Evolutionary conservation across 2,888 invertebrate genomes (phyloP), one percentile per base, ranked within the genome.

Genomic region (Micoletzkya japonica): DNA sequence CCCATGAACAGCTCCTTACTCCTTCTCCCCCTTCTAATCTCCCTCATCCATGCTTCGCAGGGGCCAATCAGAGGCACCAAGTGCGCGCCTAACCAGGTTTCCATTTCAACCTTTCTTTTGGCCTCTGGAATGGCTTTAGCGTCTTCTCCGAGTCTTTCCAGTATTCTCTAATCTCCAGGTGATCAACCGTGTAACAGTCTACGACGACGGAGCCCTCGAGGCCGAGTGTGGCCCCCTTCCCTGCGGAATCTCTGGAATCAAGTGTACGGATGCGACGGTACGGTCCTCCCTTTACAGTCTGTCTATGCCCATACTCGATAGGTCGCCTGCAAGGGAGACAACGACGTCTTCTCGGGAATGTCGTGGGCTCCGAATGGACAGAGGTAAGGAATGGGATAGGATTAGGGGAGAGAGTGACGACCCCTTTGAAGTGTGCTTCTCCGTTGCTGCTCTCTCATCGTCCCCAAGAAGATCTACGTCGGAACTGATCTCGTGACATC

Each of bases 191-290:
- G 57, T 84, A 59, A 83, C 84, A 6, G 83, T 84, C 52, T 84
- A 78, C 72, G 84, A 84, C 60, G 82, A 84, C 59, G 84, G 84
- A 37, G 82, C 82, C 24, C 77, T 84, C 32, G 84, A 84, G 64
- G 84, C 83, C 17, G 84, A 84, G 70, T 84, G 84, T 54, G 84
- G 84, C 10, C 84, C 82, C n/a, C 78, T 83, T 64, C 84, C 84
- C 6, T 84, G 84, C 66, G 84, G 84, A 69, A 63, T 71, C 24
- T 70, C 80, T 44, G 84, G 76, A 73, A 70, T 70, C 71, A 59
- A 72, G 71, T 80, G 73, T 44, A 54, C 36, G 28, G 64, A 66
- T 37, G 64, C 54, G 54, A 26, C n/a, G 7, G 68, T 68, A 0
- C n/a, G 58, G 57, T 4, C 37, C 0, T 28, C 26, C 56, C 28